A percentile compares a stretch with the other conserved stretches of the same genome.
phyloP scores from a whole-genome alignment of 2,888 invertebrate species.

The Osmoderma eremita region DNA sequence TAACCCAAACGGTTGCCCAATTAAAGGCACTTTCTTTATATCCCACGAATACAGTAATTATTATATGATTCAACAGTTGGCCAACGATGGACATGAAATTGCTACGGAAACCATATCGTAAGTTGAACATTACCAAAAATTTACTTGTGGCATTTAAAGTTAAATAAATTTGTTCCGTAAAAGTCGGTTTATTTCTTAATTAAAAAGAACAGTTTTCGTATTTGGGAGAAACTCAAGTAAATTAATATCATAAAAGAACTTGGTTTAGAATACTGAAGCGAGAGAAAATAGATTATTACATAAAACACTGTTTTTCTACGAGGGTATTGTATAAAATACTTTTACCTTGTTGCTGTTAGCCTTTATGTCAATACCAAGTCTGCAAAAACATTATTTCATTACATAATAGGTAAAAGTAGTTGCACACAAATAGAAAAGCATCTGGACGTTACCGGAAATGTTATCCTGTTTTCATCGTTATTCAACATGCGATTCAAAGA shows the following conservation, averaged over 20 bases:
- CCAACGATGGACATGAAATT: conserved; percentile 89
- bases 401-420: conserved; percentile 43
- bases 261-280: no score
- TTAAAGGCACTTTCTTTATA: conserved; percentile 92
- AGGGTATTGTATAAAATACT: conserved; percentile 4
- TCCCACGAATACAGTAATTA: conserved; percentile 94
- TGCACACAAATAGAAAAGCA: conserved; percentile 14
- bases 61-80: conserved; percentile 89
- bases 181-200: background rate
- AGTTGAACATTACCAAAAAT: conserved; percentile 58
- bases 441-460: conserved; percentile 27
- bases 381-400: conserved; percentile 35
- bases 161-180: no score
- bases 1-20: conserved; percentile 90
- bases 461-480: background rate
- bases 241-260: no score
- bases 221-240: no score
- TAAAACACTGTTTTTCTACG: conserved; percentile 11
- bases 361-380: conserved; percentile 5
- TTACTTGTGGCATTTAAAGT: no score
- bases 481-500: no score
- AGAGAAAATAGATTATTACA: conserved; percentile 15
- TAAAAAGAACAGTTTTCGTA: no score
- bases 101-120: conserved; percentile 78
- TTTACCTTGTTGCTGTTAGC: conserved; percentile 12